Evolutionary conservation across 2,888 invertebrate species (phyloP).

Genomic region (Spialia ferax): DNA sequence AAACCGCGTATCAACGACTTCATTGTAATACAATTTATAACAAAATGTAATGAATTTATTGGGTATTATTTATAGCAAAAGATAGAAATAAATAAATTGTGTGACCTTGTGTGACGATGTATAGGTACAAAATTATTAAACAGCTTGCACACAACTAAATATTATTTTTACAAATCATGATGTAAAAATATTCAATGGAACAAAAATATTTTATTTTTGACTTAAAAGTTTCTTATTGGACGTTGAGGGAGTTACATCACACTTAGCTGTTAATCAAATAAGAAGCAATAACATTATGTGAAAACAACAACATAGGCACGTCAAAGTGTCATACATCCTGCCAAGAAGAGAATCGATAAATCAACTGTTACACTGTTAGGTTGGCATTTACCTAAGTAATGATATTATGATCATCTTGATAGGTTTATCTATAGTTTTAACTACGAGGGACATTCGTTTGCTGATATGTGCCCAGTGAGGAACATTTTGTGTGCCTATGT

Average conservation of each 20-base stretch:
- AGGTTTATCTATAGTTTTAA: background rate
- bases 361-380: background rate
- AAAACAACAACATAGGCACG: background rate
- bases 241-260: too few relatives aligned
- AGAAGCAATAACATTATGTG: too few relatives aligned
- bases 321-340: background rate
- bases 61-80: too few relatives aligned
- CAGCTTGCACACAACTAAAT: too few relatives aligned
- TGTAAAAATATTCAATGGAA: too few relatives aligned
- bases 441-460: background rate
- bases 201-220: too few relatives aligned
- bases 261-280: too few relatives aligned
- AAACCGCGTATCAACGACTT: background rate
- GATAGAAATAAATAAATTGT: background rate
- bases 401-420: background rate
- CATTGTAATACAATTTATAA: background rate
- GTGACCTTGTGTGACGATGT: too few relatives aligned
- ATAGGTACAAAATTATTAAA: too few relatives aligned
- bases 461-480: background rate
- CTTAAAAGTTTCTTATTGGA: too few relatives aligned
- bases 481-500: background rate
- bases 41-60: too few relatives aligned
- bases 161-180: too few relatives aligned
- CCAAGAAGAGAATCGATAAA: background rate
- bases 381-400: slow-evolving; percentile 4